Evolutionary conservation across 2,797 vertebrate species (phyloP).

Genomic region (Enteromius argenteus): DNA sequence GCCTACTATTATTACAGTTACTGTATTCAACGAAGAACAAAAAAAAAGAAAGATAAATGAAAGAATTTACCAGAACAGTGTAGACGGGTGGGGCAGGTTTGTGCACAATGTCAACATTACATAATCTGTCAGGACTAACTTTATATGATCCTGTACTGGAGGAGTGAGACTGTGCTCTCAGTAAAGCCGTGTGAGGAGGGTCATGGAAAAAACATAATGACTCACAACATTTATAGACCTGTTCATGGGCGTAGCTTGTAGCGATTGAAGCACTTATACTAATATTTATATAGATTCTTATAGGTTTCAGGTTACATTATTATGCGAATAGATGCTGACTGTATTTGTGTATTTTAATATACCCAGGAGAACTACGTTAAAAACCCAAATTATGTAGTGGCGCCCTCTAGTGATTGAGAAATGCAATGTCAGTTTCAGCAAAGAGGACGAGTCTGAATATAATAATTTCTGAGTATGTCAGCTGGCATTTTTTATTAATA

Average conservation of each 20-base stretch:
- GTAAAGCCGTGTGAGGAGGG: neutral
- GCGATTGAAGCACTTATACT: neutral
- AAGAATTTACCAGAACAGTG: neutral
- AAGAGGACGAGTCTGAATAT: too few relatives aligned
- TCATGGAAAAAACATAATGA: neutral
- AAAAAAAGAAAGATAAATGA: neutral
- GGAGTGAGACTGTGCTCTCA: neutral
- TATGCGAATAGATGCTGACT: neutral
- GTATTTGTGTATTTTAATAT: neutral
- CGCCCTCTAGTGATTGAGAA: neutral
- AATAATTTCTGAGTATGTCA: too few relatives aligned
- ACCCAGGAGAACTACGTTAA: neutral
- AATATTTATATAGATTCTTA: neutral
- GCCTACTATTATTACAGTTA: neutral
- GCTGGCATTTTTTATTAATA: too few relatives aligned
- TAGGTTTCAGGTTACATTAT: neutral
- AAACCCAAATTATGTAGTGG: neutral
- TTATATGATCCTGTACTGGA: neutral
- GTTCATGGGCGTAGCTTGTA: neutral
- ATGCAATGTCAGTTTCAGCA: neutral
- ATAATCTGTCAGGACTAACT: neutral
- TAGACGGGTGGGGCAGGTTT: neutral
- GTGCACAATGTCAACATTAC: slow-evolving; percentile 5
- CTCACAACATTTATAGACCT: neutral
- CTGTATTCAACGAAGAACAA: neutral